Evolutionary conservation across 2,888 invertebrate species (phyloP).

Genomic region (Drosophila mercatorum): DNA sequence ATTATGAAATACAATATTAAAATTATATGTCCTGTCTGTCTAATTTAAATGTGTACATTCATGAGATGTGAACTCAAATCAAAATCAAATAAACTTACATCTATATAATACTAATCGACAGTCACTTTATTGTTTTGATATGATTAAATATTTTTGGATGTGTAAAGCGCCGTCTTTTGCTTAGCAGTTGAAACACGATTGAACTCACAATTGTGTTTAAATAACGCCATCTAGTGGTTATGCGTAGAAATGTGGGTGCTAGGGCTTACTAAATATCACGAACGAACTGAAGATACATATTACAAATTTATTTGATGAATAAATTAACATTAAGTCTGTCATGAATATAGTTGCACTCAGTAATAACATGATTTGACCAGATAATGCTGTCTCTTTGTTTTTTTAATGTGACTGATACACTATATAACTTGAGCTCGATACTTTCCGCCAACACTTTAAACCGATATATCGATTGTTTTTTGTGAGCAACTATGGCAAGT

Average conservation of each 20-base stretch:
- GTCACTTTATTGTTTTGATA: neutral
- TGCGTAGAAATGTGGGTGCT: neutral
- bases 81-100: conserved; percentile 64
- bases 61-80: conserved; percentile 72
- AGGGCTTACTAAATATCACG: neutral
- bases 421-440: no score
- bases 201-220: neutral
- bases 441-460: no score
- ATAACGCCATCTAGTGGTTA: neutral
- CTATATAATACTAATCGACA: conserved; percentile 27
- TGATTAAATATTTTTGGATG: no score
- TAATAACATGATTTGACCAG: no score
- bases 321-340: neutral
- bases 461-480: conserved; percentile 8
- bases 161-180: neutral
- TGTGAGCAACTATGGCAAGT: neutral
- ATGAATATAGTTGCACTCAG: no score
- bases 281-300: neutral
- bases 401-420: no score
- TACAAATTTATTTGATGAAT: neutral
- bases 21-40: conserved; percentile 73
- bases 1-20: conserved; percentile 50
- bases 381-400: no score
- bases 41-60: conserved; percentile 77
- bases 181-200: neutral